Evolutionary conservation across 2,888 invertebrate genomes (phyloP).

Genomic region (Stenichneumon culpator): DNA sequence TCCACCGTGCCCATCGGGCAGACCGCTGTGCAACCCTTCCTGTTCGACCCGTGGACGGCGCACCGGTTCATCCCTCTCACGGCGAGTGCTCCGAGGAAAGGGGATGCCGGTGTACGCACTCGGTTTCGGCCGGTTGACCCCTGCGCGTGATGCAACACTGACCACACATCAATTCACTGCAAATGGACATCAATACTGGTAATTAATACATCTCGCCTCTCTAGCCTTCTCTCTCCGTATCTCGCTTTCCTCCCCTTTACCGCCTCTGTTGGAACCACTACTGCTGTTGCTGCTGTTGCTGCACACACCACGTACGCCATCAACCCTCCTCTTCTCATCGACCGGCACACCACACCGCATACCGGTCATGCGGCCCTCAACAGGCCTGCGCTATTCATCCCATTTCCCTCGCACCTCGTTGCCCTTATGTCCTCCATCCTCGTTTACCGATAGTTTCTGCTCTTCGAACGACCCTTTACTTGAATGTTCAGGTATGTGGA

Average conservation of each 20-base stretch:
- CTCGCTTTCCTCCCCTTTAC: slow-evolving; percentile 63
- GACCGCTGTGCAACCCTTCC: slow-evolving; percentile 58
- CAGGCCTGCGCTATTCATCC: slow-evolving; percentile 39
- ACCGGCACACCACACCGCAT: slow-evolving; percentile 36
- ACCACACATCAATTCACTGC: slow-evolving; percentile 86
- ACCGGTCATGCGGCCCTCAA: slow-evolving; percentile 42
- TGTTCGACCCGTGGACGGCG: slow-evolving; percentile 51
- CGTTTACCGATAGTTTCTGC: slow-evolving; percentile 15
- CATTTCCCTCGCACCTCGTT: slow-evolving; percentile 30
- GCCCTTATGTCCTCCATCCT: slow-evolving; percentile 34
- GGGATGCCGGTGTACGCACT: slow-evolving; percentile 74
- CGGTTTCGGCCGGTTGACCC: slow-evolving; percentile 82
- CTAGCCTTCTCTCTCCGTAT: slow-evolving; percentile 69
- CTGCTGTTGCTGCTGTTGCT: slow-evolving; percentile 63
- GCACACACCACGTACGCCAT: slow-evolving; percentile 60
- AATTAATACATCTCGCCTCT: slow-evolving; percentile 85
- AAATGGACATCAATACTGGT: slow-evolving; percentile 86
- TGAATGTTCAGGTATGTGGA: slow-evolving; percentile 31
- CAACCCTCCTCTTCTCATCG: slow-evolving; percentile 64
- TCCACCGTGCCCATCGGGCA: slow-evolving; percentile 65
- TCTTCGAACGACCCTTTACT: slow-evolving; percentile 35
- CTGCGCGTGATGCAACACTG: slow-evolving; percentile 85
- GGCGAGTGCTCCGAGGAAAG: slow-evolving; percentile 50
- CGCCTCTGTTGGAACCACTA: slow-evolving; percentile 53
- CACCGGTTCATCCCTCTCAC: slow-evolving; percentile 79